Base-by-base conservation (phyloP, 2,113 vertebrate genomes). In the Glaucomys volans region DNA sequence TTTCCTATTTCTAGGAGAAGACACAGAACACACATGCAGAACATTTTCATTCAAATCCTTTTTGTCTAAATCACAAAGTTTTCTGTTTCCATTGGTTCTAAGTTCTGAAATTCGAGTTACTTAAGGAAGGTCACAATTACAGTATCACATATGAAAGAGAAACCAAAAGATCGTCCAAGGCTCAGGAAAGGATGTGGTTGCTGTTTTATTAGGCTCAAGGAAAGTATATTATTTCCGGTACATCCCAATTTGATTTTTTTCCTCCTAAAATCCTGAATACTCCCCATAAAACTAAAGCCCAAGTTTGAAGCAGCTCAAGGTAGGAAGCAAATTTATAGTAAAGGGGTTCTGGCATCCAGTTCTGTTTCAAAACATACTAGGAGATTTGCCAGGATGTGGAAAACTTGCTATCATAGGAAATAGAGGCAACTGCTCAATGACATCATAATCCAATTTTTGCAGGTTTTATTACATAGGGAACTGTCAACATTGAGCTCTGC, bases 381-480 rank as follows among this genome's bases (percentile, higher is more conserved):
- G 66, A 90, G 11, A 59, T 80, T 30, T 84, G 76, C 84, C 85
- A 76, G 32, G 7, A 50, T 28, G 37, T 87, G 84, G 90, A 87
- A 96, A 96, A 92, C 40, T 79, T 72, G 18, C 67, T 93, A 40
- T 85, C 80, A 76, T 85, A 95, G 74, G 67, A 90, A 96, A 87
- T 12, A 92, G 13, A 94, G 82, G 72, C 40, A 85, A 74, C 59
- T 57, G 81, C 9, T 97, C 66, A 81, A 42, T 74, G 81, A 24
- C 66, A 90, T 14, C 1, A 14, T 84, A 95, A 96, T 94, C 47
- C 5, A 77, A 80, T 96, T 96, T 92, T 84, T 77, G 44, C 32
- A 90, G 35, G 75, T 82, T 91, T 87, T 94, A 92, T 86, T 96
- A 75, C 50, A 67, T 42, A 52, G 30, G 30, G 22, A 7, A 52